These are phyloP conservation scores for Helicoverpa armigera DNA, from an alignment of 1,140 invertebrate genomes.

Conservation along the genomic window DNA sequence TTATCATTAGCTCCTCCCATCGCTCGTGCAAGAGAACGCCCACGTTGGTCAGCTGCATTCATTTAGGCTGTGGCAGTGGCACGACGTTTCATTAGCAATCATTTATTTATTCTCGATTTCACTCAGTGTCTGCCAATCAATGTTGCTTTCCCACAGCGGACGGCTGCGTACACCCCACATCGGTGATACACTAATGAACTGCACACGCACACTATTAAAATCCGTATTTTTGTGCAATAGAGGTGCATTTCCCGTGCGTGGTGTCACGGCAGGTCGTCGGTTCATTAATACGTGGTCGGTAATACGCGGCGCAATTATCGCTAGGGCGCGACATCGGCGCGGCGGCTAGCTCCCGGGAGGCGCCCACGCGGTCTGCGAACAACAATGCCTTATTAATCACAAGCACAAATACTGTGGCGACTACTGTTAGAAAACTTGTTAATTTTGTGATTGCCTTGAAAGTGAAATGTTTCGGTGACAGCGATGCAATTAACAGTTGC, in stretches of 20 bases:
- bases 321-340: conserved; percentile 57
- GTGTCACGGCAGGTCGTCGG: conserved; percentile 15
- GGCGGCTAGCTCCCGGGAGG: conserved; percentile 61
- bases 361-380: conserved; percentile 55
- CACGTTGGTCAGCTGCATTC: conserved; percentile 1
- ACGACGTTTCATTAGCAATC: conserved; percentile 22
- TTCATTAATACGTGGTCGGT: conserved; percentile 69
- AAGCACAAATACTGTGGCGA: conserved; percentile 14
- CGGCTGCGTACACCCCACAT: conserved; percentile 11
- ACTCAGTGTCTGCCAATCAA: conserved; percentile 40
- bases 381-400: conserved; percentile 41
- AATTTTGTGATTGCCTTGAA: conserved; percentile 40
- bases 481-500: background rate
- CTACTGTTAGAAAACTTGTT: conserved; percentile 26
- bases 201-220: conserved; percentile 1
- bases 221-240: conserved; percentile 33
- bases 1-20: conserved; percentile 19
- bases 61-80: conserved; percentile 7
- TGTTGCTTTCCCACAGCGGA: conserved; percentile 40
- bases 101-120: conserved; percentile 47
- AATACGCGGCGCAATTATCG: conserved; percentile 70
- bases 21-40: background rate
- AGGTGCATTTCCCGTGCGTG: conserved; percentile 14
- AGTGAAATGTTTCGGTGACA: conserved; percentile 12
- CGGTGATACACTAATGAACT: conserved; percentile 17